These are phyloP conservation scores for Brachionichthys hirsutus DNA, from an alignment of 2,113 vertebrate genomes.

Conservation along the genomic window DNA sequence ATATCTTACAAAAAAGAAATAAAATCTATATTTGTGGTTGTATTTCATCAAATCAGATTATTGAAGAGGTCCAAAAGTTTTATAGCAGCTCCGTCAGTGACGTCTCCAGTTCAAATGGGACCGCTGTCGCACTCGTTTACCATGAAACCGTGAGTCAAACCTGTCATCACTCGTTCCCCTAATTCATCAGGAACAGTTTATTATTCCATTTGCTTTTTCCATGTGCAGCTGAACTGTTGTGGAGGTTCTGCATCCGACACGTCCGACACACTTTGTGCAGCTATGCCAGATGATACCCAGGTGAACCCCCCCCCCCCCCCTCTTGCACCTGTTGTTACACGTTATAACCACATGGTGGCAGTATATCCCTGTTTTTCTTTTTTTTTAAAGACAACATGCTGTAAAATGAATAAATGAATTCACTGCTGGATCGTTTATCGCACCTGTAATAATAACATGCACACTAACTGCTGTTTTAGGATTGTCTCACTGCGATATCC, in stretches of 20 bases:
- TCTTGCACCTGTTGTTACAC: not conserved
- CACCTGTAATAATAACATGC: not conserved
- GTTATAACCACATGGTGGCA: slow-evolving; percentile 36
- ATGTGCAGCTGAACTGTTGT: slow-evolving; percentile 76
- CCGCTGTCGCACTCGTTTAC: slow-evolving; percentile 51
- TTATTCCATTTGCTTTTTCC: not conserved
- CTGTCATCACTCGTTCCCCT: too few relatives aligned
- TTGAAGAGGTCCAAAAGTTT: slow-evolving; percentile 85
- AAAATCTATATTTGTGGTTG: not conserved
- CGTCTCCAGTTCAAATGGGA: slow-evolving; percentile 57
- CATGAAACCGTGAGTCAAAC: slow-evolving; percentile 67
- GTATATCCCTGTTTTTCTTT: not conserved
- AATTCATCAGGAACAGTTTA: too few relatives aligned
- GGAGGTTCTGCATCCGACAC: slow-evolving; percentile 5
- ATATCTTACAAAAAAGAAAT: not conserved
- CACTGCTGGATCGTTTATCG: too few relatives aligned
- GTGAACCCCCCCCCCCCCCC: too few relatives aligned
- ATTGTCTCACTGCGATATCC: slow-evolving; percentile 84
- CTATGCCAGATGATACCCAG: slow-evolving; percentile 3
- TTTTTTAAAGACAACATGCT: too few relatives aligned
- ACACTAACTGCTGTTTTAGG: slow-evolving; percentile 64
- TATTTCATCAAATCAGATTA: slow-evolving; percentile 76
- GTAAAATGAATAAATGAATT: not conserved
- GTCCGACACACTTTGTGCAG: slow-evolving; percentile 30
- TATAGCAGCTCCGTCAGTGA: slow-evolving; percentile 79